A percentile compares a stretch with the other conserved stretches of the same genome.
Conservation (phyloP, 2,113 vertebrate species). For the Procapra przewalskii region DNA sequence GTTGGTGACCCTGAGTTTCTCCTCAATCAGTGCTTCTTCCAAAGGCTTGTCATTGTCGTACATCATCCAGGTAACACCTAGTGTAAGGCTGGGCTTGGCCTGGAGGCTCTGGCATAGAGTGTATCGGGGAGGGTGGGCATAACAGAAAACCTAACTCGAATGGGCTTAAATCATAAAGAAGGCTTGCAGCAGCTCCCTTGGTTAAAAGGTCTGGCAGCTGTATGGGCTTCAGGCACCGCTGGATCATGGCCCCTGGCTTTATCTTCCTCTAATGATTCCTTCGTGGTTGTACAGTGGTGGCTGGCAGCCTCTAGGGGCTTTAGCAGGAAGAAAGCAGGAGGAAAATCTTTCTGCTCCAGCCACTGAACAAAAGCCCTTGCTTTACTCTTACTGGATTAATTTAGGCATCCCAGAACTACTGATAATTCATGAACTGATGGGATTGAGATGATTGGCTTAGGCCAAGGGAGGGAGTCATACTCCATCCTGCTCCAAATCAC, state of each 20-base stretch:
- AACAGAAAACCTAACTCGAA: not conserved
- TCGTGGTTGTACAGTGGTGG: not conserved
- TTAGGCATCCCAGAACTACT: not conserved
- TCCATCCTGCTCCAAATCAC: not conserved
- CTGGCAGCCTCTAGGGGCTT: not conserved
- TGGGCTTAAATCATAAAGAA: not conserved
- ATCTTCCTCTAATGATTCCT: not conserved
- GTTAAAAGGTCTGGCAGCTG: not conserved
- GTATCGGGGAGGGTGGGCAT: not conserved
- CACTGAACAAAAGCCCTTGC: not conserved
- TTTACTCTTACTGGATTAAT: not conserved
- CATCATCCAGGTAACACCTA: slow-evolving; percentile 82
- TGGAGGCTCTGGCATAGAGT: not conserved
- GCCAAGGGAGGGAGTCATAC: not conserved
- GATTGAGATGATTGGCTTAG: not conserved
- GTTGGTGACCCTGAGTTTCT: slow-evolving; percentile 80
- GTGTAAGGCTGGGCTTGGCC: not conserved
- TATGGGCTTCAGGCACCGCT: not conserved
- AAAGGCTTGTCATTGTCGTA: slow-evolving; percentile 87
- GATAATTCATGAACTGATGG: not conserved
- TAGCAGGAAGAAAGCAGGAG: not conserved
- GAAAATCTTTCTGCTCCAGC: not conserved
- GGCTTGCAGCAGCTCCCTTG: not conserved
- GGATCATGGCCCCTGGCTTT: not conserved
- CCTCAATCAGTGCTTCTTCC: slow-evolving; percentile 70